These are phyloP conservation scores for Lordiphosa collinella DNA, from an alignment of 1,140 invertebrate species.

Conservation along the genomic window DNA sequence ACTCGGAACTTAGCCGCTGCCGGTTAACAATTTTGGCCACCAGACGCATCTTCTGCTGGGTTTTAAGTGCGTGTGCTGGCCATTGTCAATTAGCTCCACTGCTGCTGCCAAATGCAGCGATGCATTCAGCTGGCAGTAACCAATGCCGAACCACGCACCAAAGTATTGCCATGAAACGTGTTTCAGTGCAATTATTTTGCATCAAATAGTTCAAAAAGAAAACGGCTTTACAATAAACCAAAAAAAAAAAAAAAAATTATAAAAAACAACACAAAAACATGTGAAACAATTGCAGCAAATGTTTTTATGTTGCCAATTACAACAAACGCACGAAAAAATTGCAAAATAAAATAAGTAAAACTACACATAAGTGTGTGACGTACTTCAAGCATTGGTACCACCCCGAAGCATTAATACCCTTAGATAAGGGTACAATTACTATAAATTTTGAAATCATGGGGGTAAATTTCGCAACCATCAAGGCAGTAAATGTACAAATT, in stretches of 20 bases:
- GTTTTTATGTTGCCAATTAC: slow-evolving; percentile 57
- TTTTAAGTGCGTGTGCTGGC: slow-evolving; percentile 51
- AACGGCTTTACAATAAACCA: slow-evolving; percentile 22
- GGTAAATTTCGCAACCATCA: too few relatives aligned
- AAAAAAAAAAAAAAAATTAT: slow-evolving; percentile 31
- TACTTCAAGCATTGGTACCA: neutral
- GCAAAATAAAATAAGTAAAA: slow-evolving; percentile 4
- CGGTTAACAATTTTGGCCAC: slow-evolving; percentile 40
- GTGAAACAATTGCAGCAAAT: slow-evolving; percentile 52
- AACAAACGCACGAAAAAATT: slow-evolving; percentile 28
- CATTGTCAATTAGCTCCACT: slow-evolving; percentile 63
- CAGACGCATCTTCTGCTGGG: slow-evolving; percentile 39
- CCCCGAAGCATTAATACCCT: neutral
- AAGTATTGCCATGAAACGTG: slow-evolving; percentile 28
- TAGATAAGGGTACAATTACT: neutral
- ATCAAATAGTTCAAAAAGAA: slow-evolving; percentile 16
- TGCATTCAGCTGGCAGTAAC: slow-evolving; percentile 58
- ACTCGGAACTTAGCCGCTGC: slow-evolving; percentile 58
- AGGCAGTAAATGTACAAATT: too few relatives aligned
- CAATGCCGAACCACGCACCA: slow-evolving; percentile 51
- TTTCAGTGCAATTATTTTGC: slow-evolving; percentile 61
- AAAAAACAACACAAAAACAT: slow-evolving; percentile 13
- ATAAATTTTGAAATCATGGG: too few relatives aligned
- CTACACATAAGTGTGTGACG: slow-evolving; percentile 4
- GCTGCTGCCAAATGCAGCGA: slow-evolving; percentile 43